These are phyloP conservation scores for Megamerina dolium DNA, from an alignment of 2,888 invertebrate genomes.

Conservation along the genomic window DNA sequence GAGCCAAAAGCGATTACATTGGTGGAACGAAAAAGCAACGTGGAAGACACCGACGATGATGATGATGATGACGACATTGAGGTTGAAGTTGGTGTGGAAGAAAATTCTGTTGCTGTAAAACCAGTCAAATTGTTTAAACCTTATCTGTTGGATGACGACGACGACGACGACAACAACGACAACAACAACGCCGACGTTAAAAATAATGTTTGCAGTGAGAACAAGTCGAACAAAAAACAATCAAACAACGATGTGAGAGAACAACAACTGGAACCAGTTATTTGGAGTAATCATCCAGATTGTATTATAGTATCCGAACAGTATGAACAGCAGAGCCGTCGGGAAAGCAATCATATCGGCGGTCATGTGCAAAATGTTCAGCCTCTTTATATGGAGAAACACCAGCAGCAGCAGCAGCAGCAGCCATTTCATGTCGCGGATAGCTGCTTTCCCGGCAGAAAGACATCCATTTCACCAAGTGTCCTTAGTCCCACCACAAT, in stretches of 20 bases:
- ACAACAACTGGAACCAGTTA: conserved; percentile 41
- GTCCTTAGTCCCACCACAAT: conserved; percentile 33
- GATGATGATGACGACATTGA: conserved; percentile 26
- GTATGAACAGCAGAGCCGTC: conserved; percentile 1
- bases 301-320: too few relatives aligned
- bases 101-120: conserved; percentile 33
- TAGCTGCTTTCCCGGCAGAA: conserved; percentile 34
- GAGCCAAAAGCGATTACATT: conserved; percentile 21
- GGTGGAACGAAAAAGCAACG: conserved; percentile 13
- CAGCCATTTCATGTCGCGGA: conserved; percentile 36
- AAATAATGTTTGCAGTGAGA: background rate
- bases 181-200: too few relatives aligned
- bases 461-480: conserved; percentile 23
- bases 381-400: background rate
- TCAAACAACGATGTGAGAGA: conserved; percentile 19
- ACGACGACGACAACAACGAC: conserved; percentile 38
- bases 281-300: conserved; percentile 43
- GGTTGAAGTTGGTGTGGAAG: conserved; percentile 23
- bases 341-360: background rate
- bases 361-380: background rate
- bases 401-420: conserved; percentile 4
- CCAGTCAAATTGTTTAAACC: conserved; percentile 74
- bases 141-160: conserved; percentile 63
- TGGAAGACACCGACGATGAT: conserved; percentile 14
- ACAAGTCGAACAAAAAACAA: background rate